phyloP scores from a whole-genome alignment of 2,888 invertebrate species.

The Blastobasis lacticolella region DNA sequence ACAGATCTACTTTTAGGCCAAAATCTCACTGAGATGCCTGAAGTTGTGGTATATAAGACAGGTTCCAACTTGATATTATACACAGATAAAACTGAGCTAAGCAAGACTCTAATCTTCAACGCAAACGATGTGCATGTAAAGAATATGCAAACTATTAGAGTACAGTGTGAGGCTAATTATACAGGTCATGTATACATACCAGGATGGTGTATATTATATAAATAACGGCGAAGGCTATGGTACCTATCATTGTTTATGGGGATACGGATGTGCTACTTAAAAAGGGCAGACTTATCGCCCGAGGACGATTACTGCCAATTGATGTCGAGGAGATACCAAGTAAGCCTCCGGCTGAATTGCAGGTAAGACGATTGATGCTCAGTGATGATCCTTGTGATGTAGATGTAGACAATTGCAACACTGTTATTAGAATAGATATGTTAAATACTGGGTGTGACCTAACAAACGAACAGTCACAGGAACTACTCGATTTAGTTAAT shows the following conservation, averaged over 20 bases:
- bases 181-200: background rate
- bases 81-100: background rate
- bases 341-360: background rate
- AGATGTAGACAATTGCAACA: background rate
- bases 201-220: background rate
- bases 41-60: constrained; percentile 4
- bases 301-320: background rate
- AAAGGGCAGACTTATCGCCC: background rate
- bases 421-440: background rate
- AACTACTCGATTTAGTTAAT: constrained; percentile 2
- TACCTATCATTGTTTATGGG: background rate
- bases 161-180: background rate
- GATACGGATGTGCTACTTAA: background rate
- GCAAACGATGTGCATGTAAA: background rate
- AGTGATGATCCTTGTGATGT: background rate
- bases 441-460: background rate
- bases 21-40: constrained; percentile 5
- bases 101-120: background rate
- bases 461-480: background rate
- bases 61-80: background rate
- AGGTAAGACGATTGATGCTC: background rate
- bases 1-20: constrained; percentile 8
- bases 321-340: background rate
- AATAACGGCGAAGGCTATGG: background rate
- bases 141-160: background rate